Percentiles rank a stretch among this genome's conserved stretches.
phyloP scores from a whole-genome alignment of 2,113 vertebrate species.

The Poicephalus meyeri region DNA sequence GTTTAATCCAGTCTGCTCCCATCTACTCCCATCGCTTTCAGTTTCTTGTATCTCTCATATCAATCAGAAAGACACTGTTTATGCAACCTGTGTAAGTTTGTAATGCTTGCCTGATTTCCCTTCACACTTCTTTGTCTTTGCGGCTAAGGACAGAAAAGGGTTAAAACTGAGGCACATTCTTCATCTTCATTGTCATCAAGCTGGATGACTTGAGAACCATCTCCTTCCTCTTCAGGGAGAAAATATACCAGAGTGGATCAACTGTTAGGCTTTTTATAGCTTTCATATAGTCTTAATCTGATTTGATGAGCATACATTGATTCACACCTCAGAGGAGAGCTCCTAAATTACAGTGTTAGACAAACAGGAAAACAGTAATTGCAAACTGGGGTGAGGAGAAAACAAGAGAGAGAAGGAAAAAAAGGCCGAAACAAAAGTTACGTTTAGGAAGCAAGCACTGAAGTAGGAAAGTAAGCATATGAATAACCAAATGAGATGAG shows the following conservation, averaged over 20 bases:
- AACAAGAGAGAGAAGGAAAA: background rate
- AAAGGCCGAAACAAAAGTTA: background rate
- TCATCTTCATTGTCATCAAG: background rate
- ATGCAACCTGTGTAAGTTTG: background rate
- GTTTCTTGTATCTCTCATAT: background rate
- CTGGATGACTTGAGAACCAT: background rate
- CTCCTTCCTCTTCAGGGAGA: background rate
- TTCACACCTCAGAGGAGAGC: background rate
- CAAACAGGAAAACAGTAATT: background rate
- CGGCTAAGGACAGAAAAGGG: background rate
- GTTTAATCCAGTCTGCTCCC: background rate
- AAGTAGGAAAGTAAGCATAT: background rate
- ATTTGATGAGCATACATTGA: background rate
- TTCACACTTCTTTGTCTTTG: background rate
- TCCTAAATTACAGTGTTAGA: background rate
- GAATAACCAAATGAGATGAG: background rate
- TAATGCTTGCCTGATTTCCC: background rate
- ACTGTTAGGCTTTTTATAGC: background rate
- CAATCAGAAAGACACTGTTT: background rate
- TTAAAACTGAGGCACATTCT: background rate
- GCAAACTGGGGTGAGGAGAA: background rate
- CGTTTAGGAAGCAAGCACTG: background rate
- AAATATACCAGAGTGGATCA: background rate
- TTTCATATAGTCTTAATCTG: background rate
- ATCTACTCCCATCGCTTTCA: background rate